phyloP scores from a whole-genome alignment of 2,888 invertebrate species.

The Eristalis tenax region DNA sequence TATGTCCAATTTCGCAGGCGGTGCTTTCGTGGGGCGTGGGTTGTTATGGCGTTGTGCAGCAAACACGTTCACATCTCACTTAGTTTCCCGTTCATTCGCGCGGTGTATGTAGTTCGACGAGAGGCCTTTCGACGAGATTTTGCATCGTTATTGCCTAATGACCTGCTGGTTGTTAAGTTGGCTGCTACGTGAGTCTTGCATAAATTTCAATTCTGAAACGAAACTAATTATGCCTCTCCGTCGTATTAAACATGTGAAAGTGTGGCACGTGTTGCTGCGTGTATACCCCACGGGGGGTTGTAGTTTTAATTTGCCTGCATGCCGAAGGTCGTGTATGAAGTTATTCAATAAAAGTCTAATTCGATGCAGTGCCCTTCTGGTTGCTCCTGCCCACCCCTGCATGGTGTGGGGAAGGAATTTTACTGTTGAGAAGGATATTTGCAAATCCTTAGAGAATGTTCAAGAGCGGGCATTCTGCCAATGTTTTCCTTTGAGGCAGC shows the following conservation, averaged over 20 bases:
- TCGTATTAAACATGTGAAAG: not conserved
- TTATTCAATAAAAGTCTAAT: not conserved
- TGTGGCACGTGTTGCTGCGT: not conserved
- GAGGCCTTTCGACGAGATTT: not conserved
- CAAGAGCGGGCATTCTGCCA: not conserved
- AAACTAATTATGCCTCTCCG: not conserved
- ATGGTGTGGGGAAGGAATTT: not conserved
- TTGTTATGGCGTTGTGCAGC: not conserved
- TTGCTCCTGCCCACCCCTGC: too few species aligned
- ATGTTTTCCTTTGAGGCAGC: not conserved
- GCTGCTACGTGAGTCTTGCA: constrained; percentile 10
- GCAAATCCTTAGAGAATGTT: not conserved
- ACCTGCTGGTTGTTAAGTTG: not conserved
- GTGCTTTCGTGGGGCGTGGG: not conserved
- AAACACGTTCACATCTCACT: constrained; percentile 11
- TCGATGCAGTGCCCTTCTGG: not conserved
- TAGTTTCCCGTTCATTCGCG: constrained; percentile 4
- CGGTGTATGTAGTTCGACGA: not conserved
- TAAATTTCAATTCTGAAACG: constrained; percentile 13
- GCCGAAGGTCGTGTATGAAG: not conserved
- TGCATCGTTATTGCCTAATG: constrained; percentile 14
- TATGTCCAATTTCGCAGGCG: constrained; percentile 26
- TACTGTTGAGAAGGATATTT: not conserved
- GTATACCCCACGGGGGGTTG: not conserved
- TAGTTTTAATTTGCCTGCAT: not conserved